These are phyloP conservation scores for Pseudachorutes palmiensis DNA, from an alignment of 1,140 invertebrate species.

Conservation along the genomic window DNA sequence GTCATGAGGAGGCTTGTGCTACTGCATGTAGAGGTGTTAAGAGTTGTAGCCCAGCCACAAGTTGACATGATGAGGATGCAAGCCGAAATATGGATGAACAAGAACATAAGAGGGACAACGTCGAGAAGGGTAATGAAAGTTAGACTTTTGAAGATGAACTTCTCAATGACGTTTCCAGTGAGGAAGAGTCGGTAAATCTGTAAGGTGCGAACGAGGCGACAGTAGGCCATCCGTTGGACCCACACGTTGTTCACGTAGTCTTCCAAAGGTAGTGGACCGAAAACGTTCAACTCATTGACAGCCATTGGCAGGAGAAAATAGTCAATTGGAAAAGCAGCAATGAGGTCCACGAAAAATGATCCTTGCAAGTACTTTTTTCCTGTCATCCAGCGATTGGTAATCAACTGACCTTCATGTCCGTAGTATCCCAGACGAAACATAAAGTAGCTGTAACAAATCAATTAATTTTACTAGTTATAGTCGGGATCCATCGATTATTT, in stretches of 20 bases:
- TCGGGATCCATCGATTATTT: not conserved
- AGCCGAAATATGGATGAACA: constrained; percentile 20
- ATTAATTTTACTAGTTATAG: constrained; percentile 12
- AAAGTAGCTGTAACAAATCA: constrained; percentile 16
- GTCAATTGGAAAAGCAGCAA: constrained; percentile 84
- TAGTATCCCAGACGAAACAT: constrained; percentile 26
- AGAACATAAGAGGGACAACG: constrained; percentile 30
- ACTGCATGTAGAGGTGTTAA: not conserved
- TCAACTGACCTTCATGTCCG: constrained; percentile 14
- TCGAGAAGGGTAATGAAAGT: constrained; percentile 31
- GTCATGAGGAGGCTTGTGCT: not conserved
- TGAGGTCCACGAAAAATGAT: constrained; percentile 90
- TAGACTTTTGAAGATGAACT: constrained; percentile 28
- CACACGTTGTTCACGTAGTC: constrained; percentile 12
- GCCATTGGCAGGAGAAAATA: constrained; percentile 4
- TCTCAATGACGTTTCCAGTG: constrained; percentile 14
- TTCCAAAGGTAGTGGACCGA: not conserved
- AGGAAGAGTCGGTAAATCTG: constrained; percentile 29
- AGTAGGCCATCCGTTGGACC: constrained; percentile 2
- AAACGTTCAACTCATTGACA: not conserved
- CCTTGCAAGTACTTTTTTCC: constrained; percentile 69
- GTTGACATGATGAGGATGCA: constrained; percentile 13
- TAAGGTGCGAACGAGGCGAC: constrained; percentile 27
- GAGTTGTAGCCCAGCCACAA: not conserved
- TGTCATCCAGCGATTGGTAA: constrained; percentile 42